A percentile compares a stretch with the other conserved stretches of the same genome.
Conservation (phyloP, 2,113 vertebrate species). For the Collichthys lucidus region DNA sequence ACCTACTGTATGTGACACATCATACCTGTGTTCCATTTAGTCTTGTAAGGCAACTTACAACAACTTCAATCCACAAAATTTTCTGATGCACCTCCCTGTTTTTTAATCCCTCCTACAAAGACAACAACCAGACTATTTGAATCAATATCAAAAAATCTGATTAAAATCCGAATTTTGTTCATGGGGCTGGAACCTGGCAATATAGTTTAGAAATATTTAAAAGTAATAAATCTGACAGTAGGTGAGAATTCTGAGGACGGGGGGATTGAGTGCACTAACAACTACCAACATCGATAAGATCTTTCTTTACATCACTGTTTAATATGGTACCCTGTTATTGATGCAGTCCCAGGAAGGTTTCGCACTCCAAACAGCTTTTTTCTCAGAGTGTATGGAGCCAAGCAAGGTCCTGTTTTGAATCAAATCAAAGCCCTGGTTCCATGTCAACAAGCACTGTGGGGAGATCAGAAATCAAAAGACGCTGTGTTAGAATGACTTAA, state of each 20-base stretch:
- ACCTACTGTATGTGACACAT: too few species aligned
- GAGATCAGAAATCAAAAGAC: slow-evolving; percentile 13
- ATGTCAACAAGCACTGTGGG: slow-evolving; percentile 7
- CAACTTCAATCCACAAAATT: too few species aligned
- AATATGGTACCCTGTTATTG: background rate
- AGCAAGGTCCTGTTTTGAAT: slow-evolving; percentile 35
- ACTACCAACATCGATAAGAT: background rate
- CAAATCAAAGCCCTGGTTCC: slow-evolving; percentile 19
- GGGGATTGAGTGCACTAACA: background rate
- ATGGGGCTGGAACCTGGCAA: too few species aligned
- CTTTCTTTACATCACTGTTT: background rate
- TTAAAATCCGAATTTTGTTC: too few species aligned
- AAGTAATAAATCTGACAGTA: too few species aligned
- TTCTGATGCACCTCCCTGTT: too few species aligned
- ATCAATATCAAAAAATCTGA: too few species aligned
- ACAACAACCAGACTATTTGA: too few species aligned
- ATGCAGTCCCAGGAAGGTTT: background rate
- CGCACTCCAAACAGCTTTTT: background rate
- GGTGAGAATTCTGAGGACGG: background rate
- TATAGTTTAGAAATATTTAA: too few species aligned
- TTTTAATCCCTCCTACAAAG: too few species aligned
- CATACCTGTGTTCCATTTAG: too few species aligned
- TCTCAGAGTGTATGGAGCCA: slow-evolving; percentile 10
- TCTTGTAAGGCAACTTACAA: too few species aligned
- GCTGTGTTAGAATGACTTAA: slow-evolving; percentile 3